Conservation (phyloP, 1,140 invertebrate species). For the Eciton burchellii region DNA sequence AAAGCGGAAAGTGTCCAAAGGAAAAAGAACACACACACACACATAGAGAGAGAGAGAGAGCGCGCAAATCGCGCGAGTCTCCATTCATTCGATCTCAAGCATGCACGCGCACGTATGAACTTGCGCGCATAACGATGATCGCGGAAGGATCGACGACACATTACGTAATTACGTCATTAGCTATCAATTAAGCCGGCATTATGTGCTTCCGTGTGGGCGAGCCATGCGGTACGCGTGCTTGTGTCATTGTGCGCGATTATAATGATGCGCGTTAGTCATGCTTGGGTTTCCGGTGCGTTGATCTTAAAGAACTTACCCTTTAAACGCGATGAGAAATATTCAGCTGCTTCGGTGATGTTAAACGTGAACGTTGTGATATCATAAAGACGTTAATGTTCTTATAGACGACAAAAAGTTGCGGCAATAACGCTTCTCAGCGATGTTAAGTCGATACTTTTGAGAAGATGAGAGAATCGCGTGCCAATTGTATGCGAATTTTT, state of each 20-base stretch:
- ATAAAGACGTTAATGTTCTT: too few relatives aligned
- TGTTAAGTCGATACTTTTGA: too few relatives aligned
- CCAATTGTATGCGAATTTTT: too few relatives aligned
- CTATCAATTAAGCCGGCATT: constrained; percentile 34
- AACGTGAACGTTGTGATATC: too few relatives aligned
- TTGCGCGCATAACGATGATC: constrained; percentile 4
- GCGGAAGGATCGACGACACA: constrained; percentile 37
- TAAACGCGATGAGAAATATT: too few relatives aligned
- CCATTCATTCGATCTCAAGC: constrained; percentile 18
- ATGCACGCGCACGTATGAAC: not conserved
- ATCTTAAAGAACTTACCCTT: not conserved
- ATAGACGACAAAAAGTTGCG: too few relatives aligned
- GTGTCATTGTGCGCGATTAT: not conserved
- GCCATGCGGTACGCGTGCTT: not conserved
- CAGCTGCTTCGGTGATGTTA: too few relatives aligned
- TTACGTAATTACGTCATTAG: constrained; percentile 41
- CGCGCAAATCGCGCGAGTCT: not conserved
- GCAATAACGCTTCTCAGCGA: too few relatives aligned
- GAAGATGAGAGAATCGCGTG: too few relatives aligned
- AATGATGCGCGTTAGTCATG: not conserved
- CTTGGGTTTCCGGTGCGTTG: not conserved
- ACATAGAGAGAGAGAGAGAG: constrained; percentile 20
- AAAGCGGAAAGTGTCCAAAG: constrained; percentile 38
- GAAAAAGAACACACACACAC: not conserved
- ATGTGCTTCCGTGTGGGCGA: constrained; percentile 23